Percentiles rank a stretch among this genome's conserved stretches.
phyloP scores from a whole-genome alignment of 2,797 vertebrate species.

The Pseudochirops corinnae region DNA sequence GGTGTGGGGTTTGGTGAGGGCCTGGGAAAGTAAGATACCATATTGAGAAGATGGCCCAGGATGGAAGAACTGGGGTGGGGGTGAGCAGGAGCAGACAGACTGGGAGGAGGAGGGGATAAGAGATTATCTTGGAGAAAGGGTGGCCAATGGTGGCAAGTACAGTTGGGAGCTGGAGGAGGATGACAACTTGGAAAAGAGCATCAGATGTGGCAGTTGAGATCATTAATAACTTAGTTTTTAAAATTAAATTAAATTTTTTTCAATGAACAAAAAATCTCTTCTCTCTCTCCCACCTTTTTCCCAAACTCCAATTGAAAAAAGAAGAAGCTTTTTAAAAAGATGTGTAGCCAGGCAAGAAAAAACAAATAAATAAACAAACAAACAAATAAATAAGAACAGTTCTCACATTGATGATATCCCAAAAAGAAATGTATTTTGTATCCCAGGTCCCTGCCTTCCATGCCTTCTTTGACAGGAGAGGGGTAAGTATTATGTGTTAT shows the following conservation, averaged over 20 bases:
- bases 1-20: background rate
- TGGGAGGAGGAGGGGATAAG: background rate
- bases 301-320: background rate
- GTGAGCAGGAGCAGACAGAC: background rate
- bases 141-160: background rate
- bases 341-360: background rate
- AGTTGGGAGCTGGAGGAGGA: background rate
- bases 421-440: background rate
- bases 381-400: background rate
- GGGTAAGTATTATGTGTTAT: background rate
- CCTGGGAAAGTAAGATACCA: background rate
- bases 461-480: background rate
- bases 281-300: background rate
- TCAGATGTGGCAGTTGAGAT: background rate
- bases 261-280: background rate
- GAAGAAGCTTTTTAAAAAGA: background rate
- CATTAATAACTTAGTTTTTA: background rate
- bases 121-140: background rate
- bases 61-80: background rate
- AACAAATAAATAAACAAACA: background rate
- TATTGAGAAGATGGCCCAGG: background rate
- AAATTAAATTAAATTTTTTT: background rate
- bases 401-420: background rate
- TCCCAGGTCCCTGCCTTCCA: background rate
- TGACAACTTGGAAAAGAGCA: background rate